Base-by-base conservation (phyloP, 1,140 invertebrate genomes). In the Sarcophaga bullata region DNA sequence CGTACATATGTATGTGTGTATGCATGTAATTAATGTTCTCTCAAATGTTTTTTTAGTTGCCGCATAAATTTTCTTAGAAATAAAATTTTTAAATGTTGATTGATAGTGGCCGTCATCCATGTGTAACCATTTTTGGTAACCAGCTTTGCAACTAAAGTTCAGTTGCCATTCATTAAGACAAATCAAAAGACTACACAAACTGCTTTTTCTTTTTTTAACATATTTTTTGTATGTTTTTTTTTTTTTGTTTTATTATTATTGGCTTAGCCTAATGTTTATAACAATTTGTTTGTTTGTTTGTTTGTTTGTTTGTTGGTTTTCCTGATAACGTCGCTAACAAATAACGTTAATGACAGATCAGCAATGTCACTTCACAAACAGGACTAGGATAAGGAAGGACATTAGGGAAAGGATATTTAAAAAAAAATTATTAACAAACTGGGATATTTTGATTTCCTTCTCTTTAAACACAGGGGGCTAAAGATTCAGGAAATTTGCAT, bases 371-470 rank as follows among this genome's bases (percentile, higher is more conserved):
- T 48, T 76, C 3, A 76, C 73, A 50, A 80, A 68, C 49, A 50
- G 80, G 19, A 54, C 50, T 58, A 80, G 80, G 80, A 80, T 80
- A 47, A 58, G 80, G 80, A 80, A 54, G 80, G 80, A 25, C 25
- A 13, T 80, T 6, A 8, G 49, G 5, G 73, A 11, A n/a, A 37
- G 37, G 37, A 48, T 9, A 17, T 76, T n/a, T 25, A 37, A 37
- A 37, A 37, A 37, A 37, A 47, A 76, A 48, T 15, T 8, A 19
- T 68, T 58, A 25, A 17, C n/a, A 68, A 19, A 76, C 47, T 76
- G 73, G 73, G 73, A 50, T 76, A 76, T 76, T 76, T 76, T 50
- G 19, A n/a, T n/a, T 25, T 68, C 13, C 25, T 37, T 37, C 15
- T 19, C 15, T 68, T 68, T 8, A 68, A n/a, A n/a, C n/a, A 68